Evolutionary conservation across 2,113 vertebrate species (phyloP).

Genomic region (Brachionichthys hirsutus): DNA sequence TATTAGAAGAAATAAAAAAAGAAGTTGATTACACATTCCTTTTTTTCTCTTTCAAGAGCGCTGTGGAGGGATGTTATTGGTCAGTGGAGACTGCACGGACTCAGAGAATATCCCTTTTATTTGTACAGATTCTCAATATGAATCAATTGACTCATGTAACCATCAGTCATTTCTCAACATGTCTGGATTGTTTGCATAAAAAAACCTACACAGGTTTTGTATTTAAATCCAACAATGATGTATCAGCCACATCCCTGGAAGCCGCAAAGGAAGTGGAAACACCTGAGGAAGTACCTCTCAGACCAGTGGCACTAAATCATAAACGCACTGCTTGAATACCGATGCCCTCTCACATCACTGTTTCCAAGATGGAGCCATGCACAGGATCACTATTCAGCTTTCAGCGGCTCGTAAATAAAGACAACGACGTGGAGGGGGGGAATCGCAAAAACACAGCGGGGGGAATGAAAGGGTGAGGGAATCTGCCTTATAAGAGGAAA

Average conservation of each 20-base stretch:
- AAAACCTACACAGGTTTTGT: too few species aligned
- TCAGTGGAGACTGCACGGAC: constrained; percentile 7
- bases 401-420: constrained; percentile 21
- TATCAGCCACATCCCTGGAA: neutral
- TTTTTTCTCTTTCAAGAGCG: constrained; percentile 24
- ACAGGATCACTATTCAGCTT: constrained; percentile 46
- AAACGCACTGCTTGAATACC: constrained; percentile 45
- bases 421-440: constrained; percentile 17
- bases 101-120: constrained; percentile 21
- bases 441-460: constrained; percentile 8
- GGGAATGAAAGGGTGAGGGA: constrained; percentile 14
- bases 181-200: constrained; percentile 5
- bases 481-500: constrained; percentile 14
- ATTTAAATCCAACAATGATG: too few species aligned
- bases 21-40: constrained; percentile 54
- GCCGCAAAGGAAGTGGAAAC: constrained; percentile 15
- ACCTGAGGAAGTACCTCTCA: constrained; percentile 12
- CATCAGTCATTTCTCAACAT: constrained; percentile 1
- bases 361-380: constrained; percentile 38
- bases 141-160: neutral
- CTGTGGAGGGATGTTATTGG: constrained; percentile 5
- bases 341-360: constrained; percentile 40
- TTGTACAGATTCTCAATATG: neutral
- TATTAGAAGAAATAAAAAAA: constrained; percentile 58
- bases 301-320: constrained; percentile 34